These are phyloP conservation scores for Grantiella picta DNA, from an alignment of 2,113 vertebrate species.

Conservation along the genomic window DNA sequence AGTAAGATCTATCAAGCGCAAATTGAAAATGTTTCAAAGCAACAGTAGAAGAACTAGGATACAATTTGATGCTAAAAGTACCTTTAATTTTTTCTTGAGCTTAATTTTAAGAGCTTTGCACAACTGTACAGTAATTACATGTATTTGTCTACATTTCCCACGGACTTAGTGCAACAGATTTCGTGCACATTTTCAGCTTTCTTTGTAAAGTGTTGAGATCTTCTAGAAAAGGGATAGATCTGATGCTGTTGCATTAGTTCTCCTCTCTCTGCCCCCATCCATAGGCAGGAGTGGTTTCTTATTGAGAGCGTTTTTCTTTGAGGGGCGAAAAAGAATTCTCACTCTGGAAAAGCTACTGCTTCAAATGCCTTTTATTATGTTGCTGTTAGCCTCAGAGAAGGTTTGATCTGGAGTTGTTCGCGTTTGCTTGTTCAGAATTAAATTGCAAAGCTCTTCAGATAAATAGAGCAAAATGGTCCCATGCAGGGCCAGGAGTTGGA, in stretches of 20 bases:
- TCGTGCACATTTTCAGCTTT: background rate
- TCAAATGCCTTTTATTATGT: background rate
- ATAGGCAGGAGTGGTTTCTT: background rate
- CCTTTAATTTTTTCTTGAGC: background rate
- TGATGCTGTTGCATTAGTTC: background rate
- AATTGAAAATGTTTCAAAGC: background rate
- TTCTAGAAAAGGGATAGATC: background rate
- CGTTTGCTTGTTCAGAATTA: background rate
- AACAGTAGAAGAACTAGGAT: background rate
- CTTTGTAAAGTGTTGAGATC: background rate
- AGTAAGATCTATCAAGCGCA: background rate
- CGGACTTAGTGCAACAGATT: background rate
- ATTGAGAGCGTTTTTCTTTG: background rate
- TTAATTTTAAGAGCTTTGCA: background rate
- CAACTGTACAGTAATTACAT: background rate
- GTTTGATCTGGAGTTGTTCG: background rate
- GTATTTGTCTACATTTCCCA: background rate
- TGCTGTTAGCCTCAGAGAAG: background rate
- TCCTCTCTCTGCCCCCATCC: background rate
- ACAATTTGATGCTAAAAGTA: background rate
- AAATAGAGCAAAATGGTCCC: background rate
- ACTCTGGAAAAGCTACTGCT: background rate
- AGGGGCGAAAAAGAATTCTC: background rate
- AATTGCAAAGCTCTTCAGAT: background rate
- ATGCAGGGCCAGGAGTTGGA: background rate